Percentiles rank a stretch among this genome's conserved stretches.
Evolutionary conservation across 1,140 invertebrate genomes (phyloP).

Genomic region (Tribolium castaneum): DNA sequence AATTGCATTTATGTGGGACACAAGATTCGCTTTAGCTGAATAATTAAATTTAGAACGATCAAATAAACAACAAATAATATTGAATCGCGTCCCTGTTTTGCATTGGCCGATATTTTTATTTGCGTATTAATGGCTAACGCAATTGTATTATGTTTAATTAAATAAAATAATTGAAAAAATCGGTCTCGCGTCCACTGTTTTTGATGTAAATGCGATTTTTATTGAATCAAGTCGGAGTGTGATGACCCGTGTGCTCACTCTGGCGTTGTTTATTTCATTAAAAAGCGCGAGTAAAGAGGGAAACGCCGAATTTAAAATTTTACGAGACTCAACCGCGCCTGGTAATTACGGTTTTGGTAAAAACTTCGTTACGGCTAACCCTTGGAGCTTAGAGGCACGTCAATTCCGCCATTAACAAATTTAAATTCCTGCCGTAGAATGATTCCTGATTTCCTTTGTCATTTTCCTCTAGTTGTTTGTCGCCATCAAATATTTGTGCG

Average conservation of each 20-base stretch:
- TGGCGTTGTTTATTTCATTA: constrained; percentile 33
- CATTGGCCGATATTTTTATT: neutral
- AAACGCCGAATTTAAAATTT: constrained; percentile 28
- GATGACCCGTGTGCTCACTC: constrained; percentile 3
- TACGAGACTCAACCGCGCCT: constrained; percentile 12
- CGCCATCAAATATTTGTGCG: constrained; percentile 26
- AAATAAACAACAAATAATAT: neutral
- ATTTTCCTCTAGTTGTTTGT: neutral
- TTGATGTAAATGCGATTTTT: constrained; percentile 6
- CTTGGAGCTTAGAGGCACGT: constrained; percentile 15
- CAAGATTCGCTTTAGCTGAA: neutral
- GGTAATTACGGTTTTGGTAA: constrained; percentile 27
- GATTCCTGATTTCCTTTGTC: neutral
- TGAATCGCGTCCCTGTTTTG: too few relatives aligned
- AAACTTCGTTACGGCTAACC: constrained; percentile 32
- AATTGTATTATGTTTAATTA: neutral
- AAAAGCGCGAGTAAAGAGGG: constrained; percentile 7
- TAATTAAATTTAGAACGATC: neutral
- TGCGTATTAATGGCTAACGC: too few relatives aligned
- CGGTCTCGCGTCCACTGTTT: neutral
- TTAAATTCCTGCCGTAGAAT: constrained; percentile 2
- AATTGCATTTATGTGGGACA: neutral
- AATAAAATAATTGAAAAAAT: neutral
- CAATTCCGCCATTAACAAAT: constrained; percentile 24
- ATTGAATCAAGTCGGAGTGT: constrained; percentile 8